A percentile compares a stretch with the other conserved stretches of the same genome.
phyloP scores from a whole-genome alignment of 1,140 invertebrate species.

The Tetramorium parvispinum region DNA sequence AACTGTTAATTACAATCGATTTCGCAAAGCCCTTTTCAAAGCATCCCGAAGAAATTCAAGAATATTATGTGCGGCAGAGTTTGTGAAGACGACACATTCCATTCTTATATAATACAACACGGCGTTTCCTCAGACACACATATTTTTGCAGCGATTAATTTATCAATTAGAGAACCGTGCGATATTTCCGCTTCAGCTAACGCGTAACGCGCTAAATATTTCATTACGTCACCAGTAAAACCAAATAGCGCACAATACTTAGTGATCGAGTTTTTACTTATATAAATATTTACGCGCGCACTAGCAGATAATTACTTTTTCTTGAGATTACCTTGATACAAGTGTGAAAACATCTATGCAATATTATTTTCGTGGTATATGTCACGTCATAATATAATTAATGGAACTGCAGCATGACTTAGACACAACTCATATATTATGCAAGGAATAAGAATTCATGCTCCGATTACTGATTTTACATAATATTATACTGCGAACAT shows the following conservation, averaged over 20 bases:
- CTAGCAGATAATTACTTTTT: neutral
- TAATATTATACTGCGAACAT: neutral
- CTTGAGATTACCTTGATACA: neutral
- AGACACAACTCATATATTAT: neutral
- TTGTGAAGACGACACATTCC: slow-evolving; percentile 28
- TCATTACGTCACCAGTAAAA: neutral
- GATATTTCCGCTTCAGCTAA: neutral
- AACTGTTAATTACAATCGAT: slow-evolving; percentile 13
- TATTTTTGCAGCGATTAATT: slow-evolving; percentile 3
- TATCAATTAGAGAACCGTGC: neutral
- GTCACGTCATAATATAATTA: neutral
- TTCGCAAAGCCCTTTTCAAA: neutral
- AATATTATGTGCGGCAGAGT: slow-evolving; percentile 8
- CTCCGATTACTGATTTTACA: neutral
- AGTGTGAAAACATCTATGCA: neutral
- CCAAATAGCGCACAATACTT: neutral
- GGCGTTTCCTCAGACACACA: neutral
- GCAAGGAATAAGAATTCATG: neutral
- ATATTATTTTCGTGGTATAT: neutral
- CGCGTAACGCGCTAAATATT: neutral
- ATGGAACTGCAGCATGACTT: neutral
- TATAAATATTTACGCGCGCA: neutral
- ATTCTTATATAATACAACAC: slow-evolving; percentile 12
- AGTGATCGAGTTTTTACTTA: neutral
- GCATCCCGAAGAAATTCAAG: neutral